Evolutionary conservation across 2,113 vertebrate genomes (phyloP).

Genomic region (Muntiacus reevesi): DNA sequence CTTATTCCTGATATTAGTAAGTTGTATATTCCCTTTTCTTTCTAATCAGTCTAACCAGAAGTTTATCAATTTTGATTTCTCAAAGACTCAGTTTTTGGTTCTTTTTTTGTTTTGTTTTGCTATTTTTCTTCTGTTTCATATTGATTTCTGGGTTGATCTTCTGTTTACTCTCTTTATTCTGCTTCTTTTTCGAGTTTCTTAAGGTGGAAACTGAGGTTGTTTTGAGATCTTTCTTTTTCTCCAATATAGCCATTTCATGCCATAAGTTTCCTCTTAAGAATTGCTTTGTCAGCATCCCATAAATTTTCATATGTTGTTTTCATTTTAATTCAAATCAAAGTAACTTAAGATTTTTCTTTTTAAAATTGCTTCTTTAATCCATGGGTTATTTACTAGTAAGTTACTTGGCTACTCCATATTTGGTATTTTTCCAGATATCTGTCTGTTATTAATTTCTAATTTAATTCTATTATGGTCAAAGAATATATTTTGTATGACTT

Average conservation of each 20-base stretch:
- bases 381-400: background rate
- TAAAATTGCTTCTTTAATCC: background rate
- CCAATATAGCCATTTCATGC: background rate
- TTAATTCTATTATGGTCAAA: background rate
- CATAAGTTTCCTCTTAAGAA: background rate
- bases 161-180: background rate
- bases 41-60: background rate
- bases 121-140: background rate
- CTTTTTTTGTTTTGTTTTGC: background rate
- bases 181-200: background rate
- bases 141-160: background rate
- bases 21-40: background rate
- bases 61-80: background rate
- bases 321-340: background rate
- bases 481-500: background rate
- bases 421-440: background rate
- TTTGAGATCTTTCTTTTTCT: background rate
- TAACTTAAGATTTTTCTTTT: background rate
- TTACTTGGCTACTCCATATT: background rate
- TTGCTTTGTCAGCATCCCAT: background rate
- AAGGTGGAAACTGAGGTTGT: background rate
- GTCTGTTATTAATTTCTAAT: background rate
- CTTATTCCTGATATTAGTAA: background rate
- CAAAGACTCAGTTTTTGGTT: background rate
- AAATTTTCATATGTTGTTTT: background rate